A percentile compares a stretch with the other conserved stretches of the same genome.
These are phyloP conservation scores for Amiota mariae DNA, from an alignment of 2,888 invertebrate genomes.

Conservation along the genomic window DNA sequence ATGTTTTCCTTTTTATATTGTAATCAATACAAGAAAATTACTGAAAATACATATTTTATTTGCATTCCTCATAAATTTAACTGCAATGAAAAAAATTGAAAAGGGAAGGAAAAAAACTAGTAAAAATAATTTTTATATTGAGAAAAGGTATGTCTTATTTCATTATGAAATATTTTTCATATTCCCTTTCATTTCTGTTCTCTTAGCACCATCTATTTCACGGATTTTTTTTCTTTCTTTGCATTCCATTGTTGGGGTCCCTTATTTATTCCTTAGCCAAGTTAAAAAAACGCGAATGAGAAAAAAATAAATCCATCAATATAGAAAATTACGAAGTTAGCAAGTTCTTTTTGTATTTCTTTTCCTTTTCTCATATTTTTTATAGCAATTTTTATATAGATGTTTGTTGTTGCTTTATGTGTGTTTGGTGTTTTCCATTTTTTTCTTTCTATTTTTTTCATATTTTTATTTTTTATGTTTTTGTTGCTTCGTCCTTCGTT, in stretches of 20 bases:
- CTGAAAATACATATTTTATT: no score
- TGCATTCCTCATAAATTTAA: no score
- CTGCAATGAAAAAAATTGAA: no score
- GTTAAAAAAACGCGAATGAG: conserved; percentile 16
- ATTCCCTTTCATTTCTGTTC: no score
- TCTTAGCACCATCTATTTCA: neutral
- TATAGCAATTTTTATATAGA: conserved; percentile 7
- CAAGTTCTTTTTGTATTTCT: conserved; percentile 8
- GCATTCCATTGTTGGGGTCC: no score
- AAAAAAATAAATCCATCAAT: conserved; percentile 22
- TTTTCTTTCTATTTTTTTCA: conserved; percentile 39
- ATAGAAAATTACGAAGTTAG: conserved; percentile 20
- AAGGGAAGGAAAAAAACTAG: no score
- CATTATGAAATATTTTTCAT: no score
- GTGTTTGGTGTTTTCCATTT: conserved; percentile 19
- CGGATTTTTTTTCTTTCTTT: neutral
- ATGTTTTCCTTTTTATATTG: no score
- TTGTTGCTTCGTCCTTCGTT: conserved; percentile 44
- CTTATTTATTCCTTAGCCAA: neutral
- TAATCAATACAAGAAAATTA: no score
- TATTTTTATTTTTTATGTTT: conserved; percentile 42
- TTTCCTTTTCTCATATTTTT: conserved; percentile 4
- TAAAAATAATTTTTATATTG: no score
- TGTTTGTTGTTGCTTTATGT: conserved; percentile 11
- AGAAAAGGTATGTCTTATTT: no score